phyloP scores from a whole-genome alignment of 2,888 invertebrate genomes.

The Noctuana brunneofusca region DNA sequence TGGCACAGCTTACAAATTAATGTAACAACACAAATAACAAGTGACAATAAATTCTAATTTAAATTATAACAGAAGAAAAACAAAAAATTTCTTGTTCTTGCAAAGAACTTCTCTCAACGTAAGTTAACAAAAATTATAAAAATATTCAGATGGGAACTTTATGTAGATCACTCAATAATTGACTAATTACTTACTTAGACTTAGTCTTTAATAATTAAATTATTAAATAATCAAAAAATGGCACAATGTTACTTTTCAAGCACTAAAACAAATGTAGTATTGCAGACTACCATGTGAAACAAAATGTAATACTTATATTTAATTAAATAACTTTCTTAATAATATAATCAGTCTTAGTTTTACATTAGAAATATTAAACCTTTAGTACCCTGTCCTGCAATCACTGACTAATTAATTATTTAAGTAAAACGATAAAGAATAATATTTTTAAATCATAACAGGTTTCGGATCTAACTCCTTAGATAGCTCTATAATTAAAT shows the following conservation, averaged over 20 bases:
- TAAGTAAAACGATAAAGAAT: not conserved
- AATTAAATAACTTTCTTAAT: constrained; percentile 20
- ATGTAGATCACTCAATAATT: not conserved
- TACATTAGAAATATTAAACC: not conserved
- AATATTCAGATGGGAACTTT: not conserved
- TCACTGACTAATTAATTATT: not conserved
- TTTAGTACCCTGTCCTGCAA: constrained; percentile 9
- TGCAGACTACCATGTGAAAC: not conserved
- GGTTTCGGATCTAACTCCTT: constrained; percentile 63
- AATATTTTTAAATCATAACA: constrained; percentile 52
- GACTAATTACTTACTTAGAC: no score
- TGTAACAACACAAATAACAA: constrained; percentile 28
- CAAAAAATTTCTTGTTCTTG: constrained; percentile 11
- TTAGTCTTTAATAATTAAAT: no score
- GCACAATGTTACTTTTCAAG: not conserved
- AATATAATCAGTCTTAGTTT: constrained; percentile 20
- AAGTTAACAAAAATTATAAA: not conserved
- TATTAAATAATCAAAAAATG: not conserved
- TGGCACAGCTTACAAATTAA: constrained; percentile 29
- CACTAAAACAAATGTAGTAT: not conserved
- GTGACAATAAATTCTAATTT: constrained; percentile 20
- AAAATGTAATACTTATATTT: constrained; percentile 3
- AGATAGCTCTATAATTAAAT: constrained; percentile 82
- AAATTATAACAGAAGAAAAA: constrained; percentile 27
- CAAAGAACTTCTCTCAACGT: not conserved